Evolutionary conservation across 2,797 vertebrate species (phyloP).

Genomic region (Lagodon rhomboides): DNA sequence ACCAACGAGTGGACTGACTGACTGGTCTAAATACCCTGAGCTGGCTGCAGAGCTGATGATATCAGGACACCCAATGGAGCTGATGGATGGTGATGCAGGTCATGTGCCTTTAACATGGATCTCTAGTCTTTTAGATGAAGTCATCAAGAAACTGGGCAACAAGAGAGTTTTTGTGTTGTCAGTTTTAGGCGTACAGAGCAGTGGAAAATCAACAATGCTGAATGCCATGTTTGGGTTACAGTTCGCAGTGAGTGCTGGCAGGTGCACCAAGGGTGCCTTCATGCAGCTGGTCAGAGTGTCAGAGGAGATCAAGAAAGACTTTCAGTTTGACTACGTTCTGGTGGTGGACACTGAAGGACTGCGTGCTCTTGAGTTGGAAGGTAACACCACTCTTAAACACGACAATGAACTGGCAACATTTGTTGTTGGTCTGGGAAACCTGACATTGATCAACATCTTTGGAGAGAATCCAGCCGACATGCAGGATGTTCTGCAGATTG

Average conservation of each 20-base stretch:
- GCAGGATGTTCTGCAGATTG: constrained; percentile 86
- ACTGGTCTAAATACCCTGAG: constrained; percentile 71
- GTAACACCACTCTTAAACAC: constrained; percentile 65
- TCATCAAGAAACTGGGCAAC: constrained; percentile 81
- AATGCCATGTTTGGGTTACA: constrained; percentile 88
- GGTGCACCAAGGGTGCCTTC: constrained; percentile 87
- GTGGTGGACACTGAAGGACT: constrained; percentile 87
- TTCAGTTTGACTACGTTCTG: constrained; percentile 59
- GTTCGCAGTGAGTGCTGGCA: constrained; percentile 84
- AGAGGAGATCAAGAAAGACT: constrained; percentile 65
- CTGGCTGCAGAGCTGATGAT: constrained; percentile 83
- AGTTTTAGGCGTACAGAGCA: constrained; percentile 85
- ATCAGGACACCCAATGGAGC: constrained; percentile 81
- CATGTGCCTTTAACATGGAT: constrained; percentile 85
- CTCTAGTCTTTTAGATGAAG: constrained; percentile 76
- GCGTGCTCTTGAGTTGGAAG: constrained; percentile 72
- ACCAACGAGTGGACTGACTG: neutral
- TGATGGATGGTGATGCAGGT: constrained; percentile 86
- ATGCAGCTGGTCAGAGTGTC: constrained; percentile 85
- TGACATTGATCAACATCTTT: constrained; percentile 88
- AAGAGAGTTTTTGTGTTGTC: constrained; percentile 85
- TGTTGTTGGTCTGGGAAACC: constrained; percentile 84
- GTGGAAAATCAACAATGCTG: constrained; percentile 87
- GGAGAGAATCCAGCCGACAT: constrained; percentile 87
- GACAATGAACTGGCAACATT: constrained; percentile 88